A percentile compares a stretch with the other conserved stretches of the same genome.
phyloP scores from a whole-genome alignment of 2,797 vertebrate species.

The Sebastiscus tertius region DNA sequence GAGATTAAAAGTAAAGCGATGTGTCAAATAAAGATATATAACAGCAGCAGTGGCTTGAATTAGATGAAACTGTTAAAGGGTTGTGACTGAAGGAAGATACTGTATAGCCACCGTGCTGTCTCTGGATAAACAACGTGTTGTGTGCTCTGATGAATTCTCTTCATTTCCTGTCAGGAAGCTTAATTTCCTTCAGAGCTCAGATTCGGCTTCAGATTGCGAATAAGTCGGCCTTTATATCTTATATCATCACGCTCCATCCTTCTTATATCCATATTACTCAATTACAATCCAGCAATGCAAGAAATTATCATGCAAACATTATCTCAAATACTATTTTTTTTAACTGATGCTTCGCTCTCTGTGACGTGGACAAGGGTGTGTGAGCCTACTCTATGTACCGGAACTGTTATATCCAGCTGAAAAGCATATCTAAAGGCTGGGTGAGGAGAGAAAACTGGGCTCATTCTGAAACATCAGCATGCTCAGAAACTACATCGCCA shows the following conservation, averaged over 20 bases:
- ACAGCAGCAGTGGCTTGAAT: slow-evolving; percentile 16
- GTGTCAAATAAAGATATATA: slow-evolving; percentile 12
- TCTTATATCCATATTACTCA: slow-evolving; percentile 32
- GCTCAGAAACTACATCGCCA: slow-evolving; percentile 52
- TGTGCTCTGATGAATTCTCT: slow-evolving; percentile 11
- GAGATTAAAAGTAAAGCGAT: slow-evolving; percentile 23
- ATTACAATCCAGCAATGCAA: slow-evolving; percentile 53
- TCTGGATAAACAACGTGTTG: slow-evolving; percentile 1
- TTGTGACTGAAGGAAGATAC: slow-evolving; percentile 1
- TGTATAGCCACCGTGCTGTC: neutral
- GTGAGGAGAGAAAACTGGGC: slow-evolving; percentile 30
- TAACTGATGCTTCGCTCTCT: slow-evolving; percentile 41
- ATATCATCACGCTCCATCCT: neutral
- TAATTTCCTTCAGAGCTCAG: slow-evolving; percentile 35
- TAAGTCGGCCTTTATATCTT: neutral
- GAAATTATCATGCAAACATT: slow-evolving; percentile 68
- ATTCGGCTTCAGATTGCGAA: slow-evolving; percentile 18
- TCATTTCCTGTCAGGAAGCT: slow-evolving; percentile 39
- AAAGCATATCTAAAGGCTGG: slow-evolving; percentile 43
- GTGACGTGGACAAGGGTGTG: slow-evolving; percentile 8
- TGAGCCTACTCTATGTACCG: slow-evolving; percentile 47
- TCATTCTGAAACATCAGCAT: slow-evolving; percentile 60
- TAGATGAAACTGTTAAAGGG: slow-evolving; percentile 9
- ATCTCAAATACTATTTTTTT: slow-evolving; percentile 48
- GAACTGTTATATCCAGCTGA: slow-evolving; percentile 49